Evolutionary conservation across 1,140 invertebrate genomes (phyloP).

Genomic region (Rhagoletis pomonella): DNA sequence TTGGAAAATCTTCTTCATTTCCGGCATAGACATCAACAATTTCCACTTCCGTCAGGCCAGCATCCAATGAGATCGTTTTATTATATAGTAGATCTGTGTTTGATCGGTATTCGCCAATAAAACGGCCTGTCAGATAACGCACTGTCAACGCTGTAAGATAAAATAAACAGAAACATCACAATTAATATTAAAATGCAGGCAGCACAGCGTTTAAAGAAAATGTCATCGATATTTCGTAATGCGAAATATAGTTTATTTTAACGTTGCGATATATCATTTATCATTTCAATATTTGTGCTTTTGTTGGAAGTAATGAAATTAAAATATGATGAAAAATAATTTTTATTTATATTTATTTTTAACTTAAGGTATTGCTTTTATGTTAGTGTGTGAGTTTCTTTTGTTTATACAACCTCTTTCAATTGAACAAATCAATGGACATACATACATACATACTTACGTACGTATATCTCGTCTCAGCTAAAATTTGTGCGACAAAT

Average conservation of each 20-base stretch:
- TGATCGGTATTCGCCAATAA: slow-evolving; percentile 88
- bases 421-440: not conserved
- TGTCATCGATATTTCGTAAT: not conserved
- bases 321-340: not conserved
- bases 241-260: not conserved
- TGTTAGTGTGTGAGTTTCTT: not conserved
- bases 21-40: slow-evolving; percentile 85
- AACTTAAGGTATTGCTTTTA: not conserved
- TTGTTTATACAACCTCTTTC: not conserved
- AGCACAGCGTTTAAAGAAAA: not conserved
- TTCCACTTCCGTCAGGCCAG: slow-evolving; percentile 82
- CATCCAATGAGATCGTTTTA: slow-evolving; percentile 82
- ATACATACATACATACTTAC: too few species aligned
- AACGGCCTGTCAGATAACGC: slow-evolving; percentile 84
- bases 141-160: slow-evolving; percentile 82
- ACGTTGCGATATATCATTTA: not conserved
- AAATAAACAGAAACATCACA: slow-evolving; percentile 46
- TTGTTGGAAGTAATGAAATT: not conserved
- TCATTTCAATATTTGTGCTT: not conserved
- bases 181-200: not conserved
- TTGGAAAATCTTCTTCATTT: slow-evolving; percentile 77
- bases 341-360: too few species aligned
- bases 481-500: too few species aligned
- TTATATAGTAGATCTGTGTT: slow-evolving; percentile 87
- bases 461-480: too few species aligned